Percentiles rank a stretch among this genome's conserved stretches.
phyloP scores from a whole-genome alignment of 2,888 invertebrate species.

The Dastarcus helophoroides region DNA sequence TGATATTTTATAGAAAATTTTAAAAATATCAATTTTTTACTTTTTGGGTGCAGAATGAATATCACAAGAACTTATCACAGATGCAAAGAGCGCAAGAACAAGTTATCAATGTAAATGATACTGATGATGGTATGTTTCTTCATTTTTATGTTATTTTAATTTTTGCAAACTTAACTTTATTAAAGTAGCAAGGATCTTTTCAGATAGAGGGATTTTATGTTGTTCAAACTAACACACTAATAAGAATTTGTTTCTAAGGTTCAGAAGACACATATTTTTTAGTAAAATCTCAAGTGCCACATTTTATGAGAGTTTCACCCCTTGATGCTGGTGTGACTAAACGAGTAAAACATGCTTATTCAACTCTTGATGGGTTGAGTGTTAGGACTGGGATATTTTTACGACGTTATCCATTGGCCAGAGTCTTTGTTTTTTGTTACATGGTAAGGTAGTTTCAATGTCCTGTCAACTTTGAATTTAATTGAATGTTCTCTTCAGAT shows the following conservation, averaged over 20 bases:
- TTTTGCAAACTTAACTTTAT: neutral
- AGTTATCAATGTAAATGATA: constrained; percentile 48
- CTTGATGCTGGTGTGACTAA: constrained; percentile 65
- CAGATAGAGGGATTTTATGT: no score
- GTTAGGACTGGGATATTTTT: constrained; percentile 68
- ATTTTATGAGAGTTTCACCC: constrained; percentile 61
- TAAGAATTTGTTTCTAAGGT: no score
- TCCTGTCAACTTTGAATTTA: constrained; percentile 1
- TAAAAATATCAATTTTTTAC: constrained; percentile 12
- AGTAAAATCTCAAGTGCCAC: constrained; percentile 56
- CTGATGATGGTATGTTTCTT: constrained; percentile 48
- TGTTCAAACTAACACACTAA: no score
- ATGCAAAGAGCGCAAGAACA: constrained; percentile 42
- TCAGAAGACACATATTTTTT: neutral
- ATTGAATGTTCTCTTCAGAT: constrained; percentile 38
- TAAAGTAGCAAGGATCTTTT: constrained; percentile 2
- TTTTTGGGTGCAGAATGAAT: constrained; percentile 45
- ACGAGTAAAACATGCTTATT: constrained; percentile 66
- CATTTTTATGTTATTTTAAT: neutral
- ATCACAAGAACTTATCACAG: constrained; percentile 44
- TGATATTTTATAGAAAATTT: constrained; percentile 13
- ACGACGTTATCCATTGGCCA: constrained; percentile 68
- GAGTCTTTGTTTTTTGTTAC: constrained; percentile 73
- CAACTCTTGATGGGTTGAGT: constrained; percentile 64
- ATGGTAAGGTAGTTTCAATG: constrained; percentile 46